These are phyloP conservation scores for Stictonetta naevosa DNA, from an alignment of 2,113 vertebrate genomes.

Conservation along the genomic window DNA sequence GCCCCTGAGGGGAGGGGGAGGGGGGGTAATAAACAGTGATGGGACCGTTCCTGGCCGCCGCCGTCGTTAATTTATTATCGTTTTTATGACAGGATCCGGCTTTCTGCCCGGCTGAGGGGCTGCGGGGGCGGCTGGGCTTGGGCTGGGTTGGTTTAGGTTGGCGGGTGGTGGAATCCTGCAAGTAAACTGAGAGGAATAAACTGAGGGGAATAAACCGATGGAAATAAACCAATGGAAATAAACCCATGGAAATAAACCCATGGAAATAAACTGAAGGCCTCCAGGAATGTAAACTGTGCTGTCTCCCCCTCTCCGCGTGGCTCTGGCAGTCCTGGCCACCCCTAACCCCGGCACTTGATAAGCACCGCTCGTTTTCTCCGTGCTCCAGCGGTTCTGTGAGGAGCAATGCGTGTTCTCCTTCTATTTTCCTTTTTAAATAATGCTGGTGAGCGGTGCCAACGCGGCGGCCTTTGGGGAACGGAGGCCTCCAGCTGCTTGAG, in stretches of 20 bases:
- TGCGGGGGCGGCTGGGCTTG: too few species aligned
- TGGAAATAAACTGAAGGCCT: too few species aligned
- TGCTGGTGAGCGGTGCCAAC: not conserved
- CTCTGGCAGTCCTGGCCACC: not conserved
- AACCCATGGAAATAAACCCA: too few species aligned
- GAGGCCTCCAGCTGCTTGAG: not conserved
- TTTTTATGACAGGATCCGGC: not conserved
- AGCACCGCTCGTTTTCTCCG: not conserved
- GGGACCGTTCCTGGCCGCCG: fast-evolving
- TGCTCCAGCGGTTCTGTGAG: not conserved
- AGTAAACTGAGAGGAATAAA: too few species aligned
- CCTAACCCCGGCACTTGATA: not conserved
- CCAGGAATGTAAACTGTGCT: not conserved
- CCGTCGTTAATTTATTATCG: fast-evolving
- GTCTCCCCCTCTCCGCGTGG: not conserved
- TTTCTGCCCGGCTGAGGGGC: not conserved
- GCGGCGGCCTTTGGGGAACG: not conserved
- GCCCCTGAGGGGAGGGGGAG: too few species aligned
- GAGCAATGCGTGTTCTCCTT: not conserved
- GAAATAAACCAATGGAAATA: too few species aligned
- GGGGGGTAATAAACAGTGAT: too few species aligned
- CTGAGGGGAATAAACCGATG: too few species aligned
- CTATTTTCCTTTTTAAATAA: not conserved
- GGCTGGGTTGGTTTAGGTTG: too few species aligned
- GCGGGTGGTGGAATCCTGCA: fast-evolving